phyloP scores from a whole-genome alignment of 2,888 invertebrate species.

The Tetheella fluctuosa region DNA sequence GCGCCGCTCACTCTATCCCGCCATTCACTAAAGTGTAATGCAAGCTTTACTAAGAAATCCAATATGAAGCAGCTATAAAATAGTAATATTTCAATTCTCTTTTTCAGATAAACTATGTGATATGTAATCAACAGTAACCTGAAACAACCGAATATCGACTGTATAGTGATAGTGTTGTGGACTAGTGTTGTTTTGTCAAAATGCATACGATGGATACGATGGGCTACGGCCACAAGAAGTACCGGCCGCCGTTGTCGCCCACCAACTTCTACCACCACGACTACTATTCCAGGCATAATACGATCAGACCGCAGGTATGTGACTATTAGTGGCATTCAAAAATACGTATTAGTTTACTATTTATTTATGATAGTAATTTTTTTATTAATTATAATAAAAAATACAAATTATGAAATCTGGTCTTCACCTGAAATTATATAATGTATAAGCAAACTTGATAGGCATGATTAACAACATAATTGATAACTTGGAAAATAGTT shows the following conservation, averaged over 20 bases:
- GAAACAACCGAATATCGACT: slow-evolving; percentile 24
- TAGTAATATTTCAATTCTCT: slow-evolving; percentile 17
- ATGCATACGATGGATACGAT: slow-evolving; percentile 86
- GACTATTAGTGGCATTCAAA: background rate
- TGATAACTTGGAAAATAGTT: too few relatives aligned
- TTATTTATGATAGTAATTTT: too few relatives aligned
- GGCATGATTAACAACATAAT: too few relatives aligned
- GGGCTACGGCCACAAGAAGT: slow-evolving; percentile 86
- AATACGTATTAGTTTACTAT: too few relatives aligned
- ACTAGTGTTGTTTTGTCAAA: slow-evolving; percentile 38
- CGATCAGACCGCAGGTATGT: slow-evolving; percentile 79
- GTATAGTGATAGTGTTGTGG: slow-evolving; percentile 38
- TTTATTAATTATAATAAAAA: too few relatives aligned
- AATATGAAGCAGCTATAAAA: slow-evolving; percentile 14
- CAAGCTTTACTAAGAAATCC: slow-evolving; percentile 23
- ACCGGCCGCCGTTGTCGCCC: slow-evolving; percentile 84
- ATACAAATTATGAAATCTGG: too few relatives aligned
- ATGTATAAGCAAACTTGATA: too few relatives aligned
- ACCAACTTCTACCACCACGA: slow-evolving; percentile 85
- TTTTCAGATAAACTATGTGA: slow-evolving; percentile 52
- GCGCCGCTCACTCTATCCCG: slow-evolving; percentile 13
- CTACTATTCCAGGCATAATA: slow-evolving; percentile 78
- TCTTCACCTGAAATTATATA: too few relatives aligned
- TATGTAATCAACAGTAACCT: slow-evolving; percentile 16
- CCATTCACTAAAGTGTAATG: slow-evolving; percentile 30